Conservation (phyloP, 2,797 vertebrate genomes). For the Tapera naevia region DNA sequence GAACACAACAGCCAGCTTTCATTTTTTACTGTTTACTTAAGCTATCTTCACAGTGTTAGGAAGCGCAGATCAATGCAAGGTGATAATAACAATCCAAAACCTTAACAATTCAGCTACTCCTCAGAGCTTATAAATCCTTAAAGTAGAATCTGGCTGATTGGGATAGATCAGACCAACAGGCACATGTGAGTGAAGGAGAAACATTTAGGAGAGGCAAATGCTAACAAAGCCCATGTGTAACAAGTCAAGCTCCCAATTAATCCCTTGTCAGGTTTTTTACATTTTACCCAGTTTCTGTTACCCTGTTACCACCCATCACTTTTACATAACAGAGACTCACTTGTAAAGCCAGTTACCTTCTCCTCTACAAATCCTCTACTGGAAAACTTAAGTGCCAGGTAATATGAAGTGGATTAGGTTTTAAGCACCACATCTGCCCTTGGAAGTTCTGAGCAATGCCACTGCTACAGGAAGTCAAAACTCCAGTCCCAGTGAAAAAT, state of each 20-base stretch:
- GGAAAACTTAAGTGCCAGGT: background rate
- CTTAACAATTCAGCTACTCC: background rate
- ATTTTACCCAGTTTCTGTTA: background rate
- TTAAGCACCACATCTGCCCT: background rate
- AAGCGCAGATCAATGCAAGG: accelerated
- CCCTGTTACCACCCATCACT: background rate
- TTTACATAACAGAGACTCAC: background rate
- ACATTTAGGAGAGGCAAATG: background rate
- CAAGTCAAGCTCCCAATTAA: background rate
- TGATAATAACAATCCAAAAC: background rate
- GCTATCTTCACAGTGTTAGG: background rate
- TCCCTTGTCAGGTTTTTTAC: background rate
- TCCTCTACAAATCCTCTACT: background rate
- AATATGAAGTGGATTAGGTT: background rate
- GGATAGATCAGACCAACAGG: background rate
- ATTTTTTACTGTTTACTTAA: background rate
- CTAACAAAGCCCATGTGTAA: background rate
- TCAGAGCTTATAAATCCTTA: background rate
- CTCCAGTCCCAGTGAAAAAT: background rate
- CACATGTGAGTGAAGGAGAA: background rate
- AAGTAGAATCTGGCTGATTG: background rate
- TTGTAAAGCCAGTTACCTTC: background rate
- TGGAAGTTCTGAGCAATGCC: background rate
- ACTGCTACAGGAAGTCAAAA: background rate
- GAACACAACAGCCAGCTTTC: background rate